phyloP scores from a whole-genome alignment of 2,113 vertebrate species.

The Ahaetulla prasina region DNA sequence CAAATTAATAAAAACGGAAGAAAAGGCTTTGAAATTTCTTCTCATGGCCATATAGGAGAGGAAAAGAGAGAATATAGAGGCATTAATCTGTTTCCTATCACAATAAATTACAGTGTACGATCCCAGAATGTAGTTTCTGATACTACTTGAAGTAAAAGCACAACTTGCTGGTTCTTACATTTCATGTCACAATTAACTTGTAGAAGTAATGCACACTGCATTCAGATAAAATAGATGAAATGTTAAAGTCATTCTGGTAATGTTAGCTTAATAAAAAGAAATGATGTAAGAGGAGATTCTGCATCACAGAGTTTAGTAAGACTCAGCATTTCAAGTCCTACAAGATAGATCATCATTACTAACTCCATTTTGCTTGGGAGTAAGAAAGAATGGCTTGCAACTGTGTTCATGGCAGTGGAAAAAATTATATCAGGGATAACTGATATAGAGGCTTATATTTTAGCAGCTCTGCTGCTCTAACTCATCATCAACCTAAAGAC shows the following conservation, averaged over 20 bases:
- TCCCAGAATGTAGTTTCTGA: not conserved
- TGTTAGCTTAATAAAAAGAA: slow-evolving; percentile 9
- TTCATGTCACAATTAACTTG: not conserved
- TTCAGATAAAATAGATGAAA: not conserved
- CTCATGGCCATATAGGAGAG: no score
- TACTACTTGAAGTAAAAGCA: not conserved
- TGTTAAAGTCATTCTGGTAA: not conserved
- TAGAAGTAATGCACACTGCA: not conserved
- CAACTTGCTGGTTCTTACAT: not conserved
- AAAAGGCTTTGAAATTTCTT: not conserved
- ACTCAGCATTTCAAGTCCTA: not conserved
- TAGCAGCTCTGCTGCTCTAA: not conserved
- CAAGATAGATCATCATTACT: not conserved
- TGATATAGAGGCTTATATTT: not conserved
- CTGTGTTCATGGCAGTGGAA: not conserved
- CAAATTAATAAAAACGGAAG: not conserved
- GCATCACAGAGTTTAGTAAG: not conserved
- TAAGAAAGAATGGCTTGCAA: not conserved
- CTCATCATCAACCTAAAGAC: not conserved
- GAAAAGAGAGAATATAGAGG: no score
- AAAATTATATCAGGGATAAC: not conserved
- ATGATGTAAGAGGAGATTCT: not conserved
- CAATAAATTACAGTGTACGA: not conserved
- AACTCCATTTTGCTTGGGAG: not conserved
- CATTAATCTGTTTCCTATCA: not conserved